Percentiles rank a stretch among this genome's conserved stretches.
These are phyloP conservation scores for Psittacula echo DNA, from an alignment of 2,797 vertebrate genomes.

Conservation along the genomic window DNA sequence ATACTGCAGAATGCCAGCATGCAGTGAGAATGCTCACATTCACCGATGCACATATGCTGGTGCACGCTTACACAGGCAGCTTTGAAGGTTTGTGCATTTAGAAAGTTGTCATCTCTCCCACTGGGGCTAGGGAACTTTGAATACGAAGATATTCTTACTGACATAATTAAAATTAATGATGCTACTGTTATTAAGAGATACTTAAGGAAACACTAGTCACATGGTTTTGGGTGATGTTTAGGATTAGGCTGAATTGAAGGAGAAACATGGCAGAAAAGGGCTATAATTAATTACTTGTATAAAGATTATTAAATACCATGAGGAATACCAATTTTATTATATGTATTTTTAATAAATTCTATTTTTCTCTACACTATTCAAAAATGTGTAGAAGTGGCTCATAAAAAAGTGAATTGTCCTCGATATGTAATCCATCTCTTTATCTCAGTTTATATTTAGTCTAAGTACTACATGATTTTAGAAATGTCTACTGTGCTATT, in stretches of 20 bases:
- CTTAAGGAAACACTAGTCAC: background rate
- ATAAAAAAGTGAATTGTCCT: background rate
- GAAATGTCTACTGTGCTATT: background rate
- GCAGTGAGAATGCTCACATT: background rate
- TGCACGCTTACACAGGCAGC: background rate
- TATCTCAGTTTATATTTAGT: background rate
- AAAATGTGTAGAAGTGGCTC: background rate
- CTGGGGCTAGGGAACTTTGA: background rate
- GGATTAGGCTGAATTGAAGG: background rate
- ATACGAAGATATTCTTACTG: background rate
- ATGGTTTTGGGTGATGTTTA: background rate
- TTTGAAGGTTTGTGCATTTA: background rate
- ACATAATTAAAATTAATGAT: background rate
- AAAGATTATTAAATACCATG: background rate
- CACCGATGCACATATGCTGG: background rate
- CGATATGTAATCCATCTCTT: background rate
- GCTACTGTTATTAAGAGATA: background rate
- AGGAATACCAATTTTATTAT: background rate
- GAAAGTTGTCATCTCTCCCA: background rate
- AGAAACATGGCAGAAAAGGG: background rate
- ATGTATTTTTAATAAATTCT: background rate
- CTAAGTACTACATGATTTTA: background rate
- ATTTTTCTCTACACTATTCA: background rate
- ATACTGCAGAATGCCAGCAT: background rate
- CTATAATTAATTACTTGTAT: background rate